phyloP scores from a whole-genome alignment of 2,888 invertebrate species.

The Drosophila niveifrons region DNA sequence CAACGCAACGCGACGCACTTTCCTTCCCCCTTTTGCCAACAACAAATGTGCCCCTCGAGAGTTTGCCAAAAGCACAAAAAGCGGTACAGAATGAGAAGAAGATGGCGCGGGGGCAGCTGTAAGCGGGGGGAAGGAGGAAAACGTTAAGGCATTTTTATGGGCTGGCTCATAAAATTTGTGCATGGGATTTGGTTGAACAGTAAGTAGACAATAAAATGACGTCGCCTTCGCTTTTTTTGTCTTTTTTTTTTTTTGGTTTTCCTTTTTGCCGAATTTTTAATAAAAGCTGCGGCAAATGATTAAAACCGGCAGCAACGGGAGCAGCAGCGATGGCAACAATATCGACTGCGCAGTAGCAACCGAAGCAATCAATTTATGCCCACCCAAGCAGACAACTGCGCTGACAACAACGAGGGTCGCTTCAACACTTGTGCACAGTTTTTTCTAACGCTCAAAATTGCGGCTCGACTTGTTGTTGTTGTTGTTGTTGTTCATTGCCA shows the following conservation, averaged over 20 bases:
- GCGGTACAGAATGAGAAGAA: not conserved
- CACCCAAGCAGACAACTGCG: conserved; percentile 57
- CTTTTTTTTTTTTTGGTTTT: not conserved
- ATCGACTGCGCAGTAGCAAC: conserved; percentile 45
- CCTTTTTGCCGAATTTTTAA: conserved; percentile 65
- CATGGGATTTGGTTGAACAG: conserved; percentile 76
- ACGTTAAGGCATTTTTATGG: conserved; percentile 77
- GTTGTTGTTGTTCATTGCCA: conserved; percentile 32
- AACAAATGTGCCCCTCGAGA: conserved; percentile 76
- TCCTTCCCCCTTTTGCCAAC: conserved; percentile 19
- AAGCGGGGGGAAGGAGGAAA: not conserved
- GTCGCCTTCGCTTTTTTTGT: conserved; percentile 50
- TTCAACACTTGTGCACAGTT: conserved; percentile 47
- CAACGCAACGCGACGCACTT: conserved; percentile 9
- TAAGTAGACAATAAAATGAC: conserved; percentile 81
- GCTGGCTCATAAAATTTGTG: conserved; percentile 79
- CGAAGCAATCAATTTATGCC: conserved; percentile 70
- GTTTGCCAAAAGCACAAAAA: conserved; percentile 38
- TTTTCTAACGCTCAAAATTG: conserved; percentile 37
- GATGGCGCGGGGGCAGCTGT: not conserved
- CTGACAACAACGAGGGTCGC: conserved; percentile 67
- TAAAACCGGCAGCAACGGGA: conserved; percentile 60
- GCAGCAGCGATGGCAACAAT: conserved; percentile 34
- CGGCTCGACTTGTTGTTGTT: not conserved
- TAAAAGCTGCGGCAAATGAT: conserved; percentile 75